Base-by-base conservation (phyloP, 2,888 invertebrate species). In the Mimachlamys varia region DNA sequence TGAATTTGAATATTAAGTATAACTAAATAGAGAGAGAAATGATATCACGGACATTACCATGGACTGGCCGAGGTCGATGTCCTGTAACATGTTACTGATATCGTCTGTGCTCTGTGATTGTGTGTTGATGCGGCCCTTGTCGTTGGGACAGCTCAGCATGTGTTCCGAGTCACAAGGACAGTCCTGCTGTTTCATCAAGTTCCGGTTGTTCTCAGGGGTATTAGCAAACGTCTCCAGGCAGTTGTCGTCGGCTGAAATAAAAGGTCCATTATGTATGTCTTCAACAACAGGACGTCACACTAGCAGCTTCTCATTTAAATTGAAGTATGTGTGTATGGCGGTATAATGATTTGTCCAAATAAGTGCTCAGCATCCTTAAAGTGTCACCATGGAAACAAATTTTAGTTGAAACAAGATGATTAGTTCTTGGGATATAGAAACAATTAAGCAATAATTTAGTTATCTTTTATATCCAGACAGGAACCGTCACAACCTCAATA, bases 91-190 rank as follows among this genome's bases (percentile, higher is more conserved):
- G 38, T 92, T 92, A 44, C 94, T 90, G 53, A 93, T 91, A 76
- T 92, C 89, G 88, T 93, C 92, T 17, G 89, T 87, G 53, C 89
- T 90, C 76, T 90, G 89, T 5, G 91, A 90, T 4, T 94, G 93
- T 89, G 95, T 95, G 15, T 94, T 94, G 53, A 94, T 95, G 50
- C 95, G 94, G 33, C 94, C 94, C 62, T 94, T 93, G 90, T 95
- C 97, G 87, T 97, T 97, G 0, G 98, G 98, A 96, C 99, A 99
- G 96, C 98, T 98, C 96, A 99, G 98, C 96, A 96, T 99, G 97
- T 99, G 99, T 96, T 99, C 99, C 22, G 98, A 98, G 96, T 99
- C 99, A 95, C 99, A 99, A 98, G 99, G 98, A 96, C 99, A 99
- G 53, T 95, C 94, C 88, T 96, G 96, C 92, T 99, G 98, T 97